Evolutionary conservation across 2,797 vertebrate species (phyloP), one percentile per base, ranked within the genome.

Genomic region (Sarcoramphus papa): DNA sequence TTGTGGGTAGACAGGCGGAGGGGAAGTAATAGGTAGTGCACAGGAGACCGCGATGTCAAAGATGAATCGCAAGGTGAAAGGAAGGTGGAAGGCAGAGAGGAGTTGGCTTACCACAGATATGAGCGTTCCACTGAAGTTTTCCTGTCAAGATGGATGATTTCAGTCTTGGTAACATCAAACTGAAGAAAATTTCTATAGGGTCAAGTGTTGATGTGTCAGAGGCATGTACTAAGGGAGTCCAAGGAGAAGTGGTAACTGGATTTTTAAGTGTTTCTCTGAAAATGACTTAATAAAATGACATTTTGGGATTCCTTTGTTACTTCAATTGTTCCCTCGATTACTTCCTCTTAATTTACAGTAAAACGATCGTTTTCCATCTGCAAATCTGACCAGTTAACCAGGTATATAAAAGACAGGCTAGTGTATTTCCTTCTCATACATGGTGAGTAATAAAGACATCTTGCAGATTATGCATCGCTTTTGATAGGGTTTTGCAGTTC

Each of bases 121-220:
- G 93, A 82, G 60, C 0, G 2, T 85, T 93, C 95, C 95, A 87
- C 88, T 79, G 89, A 95, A 93, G 68, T 90, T 96, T 64, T 64
- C 75, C 82, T 92, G 91, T 91, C 92, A 85, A 60, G 72, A 85
- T 85, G 64, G 95, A 96, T 96, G 72, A 88, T 83, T 91, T 83
- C 75, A 56, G 75, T 56, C 81, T 74, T 72, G 87, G 92, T 92
- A 67, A 79, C 67, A 15, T 92, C 67, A 63, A 48, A 81, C 60
- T 45, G 73, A 56, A 73, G 57, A 82, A 68, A 62, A 67, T 81
- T 84, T 86, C 77, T 59, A 5, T 64, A 60, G 80, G 85, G 90
- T 96, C 91, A 77, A 80, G 78, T 47, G 85, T 72, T 80, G 88
- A 85, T 85, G 48, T 90, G 70, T 70, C 50, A 81, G 85, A 81